phyloP scores from a whole-genome alignment of 23 tunicate genomes.

The Trididemnum miniatum region DNA sequence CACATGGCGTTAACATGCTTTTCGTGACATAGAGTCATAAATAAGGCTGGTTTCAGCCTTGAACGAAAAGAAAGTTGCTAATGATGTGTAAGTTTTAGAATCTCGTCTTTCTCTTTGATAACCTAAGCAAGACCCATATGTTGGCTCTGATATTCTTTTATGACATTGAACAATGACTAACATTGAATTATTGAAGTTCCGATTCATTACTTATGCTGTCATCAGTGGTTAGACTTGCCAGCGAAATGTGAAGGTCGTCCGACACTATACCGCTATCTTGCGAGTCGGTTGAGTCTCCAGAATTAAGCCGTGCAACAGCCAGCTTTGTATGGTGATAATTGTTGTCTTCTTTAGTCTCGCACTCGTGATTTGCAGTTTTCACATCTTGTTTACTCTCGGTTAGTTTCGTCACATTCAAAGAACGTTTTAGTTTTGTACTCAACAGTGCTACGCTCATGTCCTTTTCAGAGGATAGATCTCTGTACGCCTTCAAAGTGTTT shows the following conservation, averaged over 20 bases:
- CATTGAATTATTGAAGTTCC: too few species aligned
- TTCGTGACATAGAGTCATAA: too few species aligned
- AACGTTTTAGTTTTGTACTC: constrained; percentile 17
- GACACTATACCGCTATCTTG: constrained; percentile 14
- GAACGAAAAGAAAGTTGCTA: too few species aligned
- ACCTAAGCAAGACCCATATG: too few species aligned
- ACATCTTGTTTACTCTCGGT: background rate
- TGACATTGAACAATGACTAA: too few species aligned
- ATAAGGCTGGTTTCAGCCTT: too few species aligned
- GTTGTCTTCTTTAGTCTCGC: background rate
- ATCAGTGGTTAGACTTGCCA: too few species aligned
- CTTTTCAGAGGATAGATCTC: background rate
- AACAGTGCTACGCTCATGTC: background rate
- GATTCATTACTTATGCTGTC: too few species aligned
- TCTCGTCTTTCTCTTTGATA: too few species aligned
- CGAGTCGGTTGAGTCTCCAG: background rate
- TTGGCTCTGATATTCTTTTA: too few species aligned
- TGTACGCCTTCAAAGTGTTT: background rate
- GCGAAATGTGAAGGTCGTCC: background rate
- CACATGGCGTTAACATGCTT: too few species aligned
- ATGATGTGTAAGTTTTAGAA: too few species aligned
- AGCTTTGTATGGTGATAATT: background rate
- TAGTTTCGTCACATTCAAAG: background rate
- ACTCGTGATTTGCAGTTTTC: background rate
- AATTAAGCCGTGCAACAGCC: constrained; percentile 7